phyloP scores from a whole-genome alignment of 1,140 invertebrate genomes.

The Aphelinus certus region DNA sequence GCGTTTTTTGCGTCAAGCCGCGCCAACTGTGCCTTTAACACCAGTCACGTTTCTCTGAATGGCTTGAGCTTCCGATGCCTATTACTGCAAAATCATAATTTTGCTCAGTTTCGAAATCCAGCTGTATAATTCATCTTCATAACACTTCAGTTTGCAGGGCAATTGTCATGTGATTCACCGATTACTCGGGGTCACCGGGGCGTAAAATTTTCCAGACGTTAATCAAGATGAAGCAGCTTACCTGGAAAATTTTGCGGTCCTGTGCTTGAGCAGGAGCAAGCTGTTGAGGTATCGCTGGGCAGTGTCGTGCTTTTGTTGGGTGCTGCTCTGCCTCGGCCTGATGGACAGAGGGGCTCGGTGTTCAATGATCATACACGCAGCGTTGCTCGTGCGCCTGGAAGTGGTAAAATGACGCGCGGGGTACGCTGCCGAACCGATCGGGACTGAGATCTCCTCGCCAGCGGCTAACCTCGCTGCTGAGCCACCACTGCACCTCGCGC shows the following conservation, averaged over 20 bases:
- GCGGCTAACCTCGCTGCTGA: background rate
- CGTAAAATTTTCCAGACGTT: too few relatives aligned
- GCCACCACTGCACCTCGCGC: background rate
- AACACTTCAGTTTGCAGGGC: too few relatives aligned
- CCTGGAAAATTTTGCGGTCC: constrained; percentile 93
- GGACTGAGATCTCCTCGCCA: too few relatives aligned
- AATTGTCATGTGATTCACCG: too few relatives aligned
- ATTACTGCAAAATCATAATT: constrained; percentile 69
- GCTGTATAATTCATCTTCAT: too few relatives aligned
- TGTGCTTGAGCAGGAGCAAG: constrained; percentile 67
- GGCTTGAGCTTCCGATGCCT: constrained; percentile 94
- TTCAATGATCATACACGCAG: constrained; percentile 71
- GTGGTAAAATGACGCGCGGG: constrained; percentile 55
- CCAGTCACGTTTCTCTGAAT: constrained; percentile 91
- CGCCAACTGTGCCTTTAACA: constrained; percentile 65
- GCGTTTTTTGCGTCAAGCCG: constrained; percentile 62
- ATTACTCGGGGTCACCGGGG: too few relatives aligned
- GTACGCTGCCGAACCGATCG: background rate
- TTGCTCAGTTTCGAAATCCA: background rate
- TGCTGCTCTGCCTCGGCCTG: constrained; percentile 60
- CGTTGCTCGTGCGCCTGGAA: constrained; percentile 67
- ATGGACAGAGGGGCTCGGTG: constrained; percentile 62
- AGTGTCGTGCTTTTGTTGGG: constrained; percentile 54
- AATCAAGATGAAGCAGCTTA: constrained; percentile 28
- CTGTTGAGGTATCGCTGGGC: constrained; percentile 61